phyloP scores from a whole-genome alignment of 2,888 invertebrate species.

The Hemaris fuciformis region DNA sequence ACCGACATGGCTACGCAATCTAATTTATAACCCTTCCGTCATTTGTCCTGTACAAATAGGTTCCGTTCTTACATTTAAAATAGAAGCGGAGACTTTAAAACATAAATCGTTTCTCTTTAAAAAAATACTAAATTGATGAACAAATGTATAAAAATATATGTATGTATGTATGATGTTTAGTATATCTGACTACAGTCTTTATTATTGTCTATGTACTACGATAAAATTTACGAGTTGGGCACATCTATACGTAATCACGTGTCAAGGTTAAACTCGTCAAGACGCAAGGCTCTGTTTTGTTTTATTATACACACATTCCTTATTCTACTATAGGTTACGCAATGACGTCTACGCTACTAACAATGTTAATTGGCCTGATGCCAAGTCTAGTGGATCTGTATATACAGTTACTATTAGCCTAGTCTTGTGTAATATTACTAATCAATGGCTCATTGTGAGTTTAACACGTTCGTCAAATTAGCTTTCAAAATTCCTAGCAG shows the following conservation, averaged over 20 bases:
- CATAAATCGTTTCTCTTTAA: no score
- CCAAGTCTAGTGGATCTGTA: conserved; percentile 27
- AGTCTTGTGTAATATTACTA: background rate
- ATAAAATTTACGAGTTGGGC: background rate
- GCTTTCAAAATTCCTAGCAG: background rate
- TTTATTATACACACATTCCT: conserved; percentile 20
- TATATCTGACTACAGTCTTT: background rate
- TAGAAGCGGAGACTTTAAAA: background rate
- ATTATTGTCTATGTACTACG: background rate
- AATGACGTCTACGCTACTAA: conserved; percentile 24
- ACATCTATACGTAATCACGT: background rate
- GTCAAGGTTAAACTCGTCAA: background rate
- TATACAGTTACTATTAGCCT: background rate
- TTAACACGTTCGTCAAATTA: background rate
- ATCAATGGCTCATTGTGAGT: background rate
- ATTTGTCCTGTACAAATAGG: no score
- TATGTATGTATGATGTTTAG: no score
- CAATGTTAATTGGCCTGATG: conserved; percentile 32
- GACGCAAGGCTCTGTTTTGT: conserved; percentile 18
- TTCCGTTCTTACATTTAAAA: no score
- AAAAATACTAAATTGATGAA: no score
- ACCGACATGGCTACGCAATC: background rate
- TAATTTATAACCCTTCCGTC: conserved; percentile 4
- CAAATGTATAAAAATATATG: no score
- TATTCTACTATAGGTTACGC: conserved; percentile 21